Percentiles rank a stretch among this genome's conserved stretches.
Evolutionary conservation across 2,113 vertebrate species (phyloP).

Genomic region (Irena cyanogastra): DNA sequence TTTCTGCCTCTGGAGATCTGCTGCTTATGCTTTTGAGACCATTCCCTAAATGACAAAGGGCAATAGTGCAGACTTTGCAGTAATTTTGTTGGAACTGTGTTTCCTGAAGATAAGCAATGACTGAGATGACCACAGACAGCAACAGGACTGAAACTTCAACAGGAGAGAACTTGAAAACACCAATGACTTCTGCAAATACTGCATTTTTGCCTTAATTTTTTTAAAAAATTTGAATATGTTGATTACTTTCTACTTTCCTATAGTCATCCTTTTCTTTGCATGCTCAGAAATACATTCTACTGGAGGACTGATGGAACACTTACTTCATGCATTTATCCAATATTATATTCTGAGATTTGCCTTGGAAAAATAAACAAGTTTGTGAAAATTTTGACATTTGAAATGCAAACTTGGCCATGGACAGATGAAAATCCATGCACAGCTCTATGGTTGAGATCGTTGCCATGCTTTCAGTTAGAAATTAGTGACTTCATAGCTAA

Average conservation of each 20-base stretch:
- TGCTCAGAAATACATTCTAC: neutral
- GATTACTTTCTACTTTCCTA: neutral
- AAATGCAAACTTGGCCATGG: neutral
- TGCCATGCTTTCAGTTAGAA: neutral
- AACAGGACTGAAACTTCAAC: neutral
- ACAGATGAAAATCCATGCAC: neutral
- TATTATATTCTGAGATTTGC: neutral
- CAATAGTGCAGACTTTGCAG: neutral
- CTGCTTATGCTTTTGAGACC: neutral
- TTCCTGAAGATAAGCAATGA: neutral
- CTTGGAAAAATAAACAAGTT: neutral
- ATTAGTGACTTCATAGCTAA: neutral
- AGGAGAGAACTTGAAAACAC: neutral
- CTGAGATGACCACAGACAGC: neutral
- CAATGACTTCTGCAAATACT: neutral
- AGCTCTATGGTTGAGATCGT: neutral
- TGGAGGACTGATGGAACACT: neutral
- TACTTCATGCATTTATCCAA: neutral
- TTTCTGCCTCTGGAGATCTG: neutral
- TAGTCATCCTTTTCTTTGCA: neutral
- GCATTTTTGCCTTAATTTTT: neutral
- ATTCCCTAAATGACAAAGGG: neutral
- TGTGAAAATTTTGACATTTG: neutral
- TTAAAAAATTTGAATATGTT: neutral
- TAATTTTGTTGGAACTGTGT: neutral